Percentiles rank a stretch among this genome's conserved stretches.
These are phyloP conservation scores for Kuschelorhynchus macadamiae DNA, from an alignment of 2,888 invertebrate genomes.

Conservation along the genomic window DNA sequence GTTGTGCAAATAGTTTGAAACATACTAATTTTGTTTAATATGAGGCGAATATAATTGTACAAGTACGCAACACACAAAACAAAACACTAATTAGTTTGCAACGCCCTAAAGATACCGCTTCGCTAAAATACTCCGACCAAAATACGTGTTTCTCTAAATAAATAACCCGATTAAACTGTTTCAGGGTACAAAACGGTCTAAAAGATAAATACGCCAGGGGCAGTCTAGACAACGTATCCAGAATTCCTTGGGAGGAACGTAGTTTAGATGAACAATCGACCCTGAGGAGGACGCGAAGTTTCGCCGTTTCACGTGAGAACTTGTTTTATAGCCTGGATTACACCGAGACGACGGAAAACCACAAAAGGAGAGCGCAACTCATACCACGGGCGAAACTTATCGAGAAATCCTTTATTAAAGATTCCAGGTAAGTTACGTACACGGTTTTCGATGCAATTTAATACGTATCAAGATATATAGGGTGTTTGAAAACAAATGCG, in stretches of 20 bases:
- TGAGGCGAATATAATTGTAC: too few relatives aligned
- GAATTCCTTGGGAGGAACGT: slow-evolving; percentile 59
- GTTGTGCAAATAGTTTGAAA: too few relatives aligned
- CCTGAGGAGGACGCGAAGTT: slow-evolving; percentile 59
- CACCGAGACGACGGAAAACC: slow-evolving; percentile 70
- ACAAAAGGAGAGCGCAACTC: slow-evolving; percentile 74
- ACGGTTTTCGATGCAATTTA: too few relatives aligned
- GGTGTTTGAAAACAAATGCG: too few relatives aligned
- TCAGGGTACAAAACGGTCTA: neutral
- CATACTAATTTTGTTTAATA: too few relatives aligned
- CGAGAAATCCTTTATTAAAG: slow-evolving; percentile 75
- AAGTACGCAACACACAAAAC: too few relatives aligned
- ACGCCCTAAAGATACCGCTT: too few relatives aligned
- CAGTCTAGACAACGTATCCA: slow-evolving; percentile 66
- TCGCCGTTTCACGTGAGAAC: slow-evolving; percentile 77
- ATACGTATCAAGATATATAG: too few relatives aligned
- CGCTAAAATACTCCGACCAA: too few relatives aligned
- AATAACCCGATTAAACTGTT: neutral
- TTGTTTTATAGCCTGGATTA: slow-evolving; percentile 78
- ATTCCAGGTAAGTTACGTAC: slow-evolving; percentile 73
- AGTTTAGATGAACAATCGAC: slow-evolving; percentile 52
- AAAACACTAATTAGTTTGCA: too few relatives aligned
- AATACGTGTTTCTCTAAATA: too few relatives aligned
- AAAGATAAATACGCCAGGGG: slow-evolving; percentile 29
- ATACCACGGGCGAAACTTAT: slow-evolving; percentile 86